phyloP scores from a whole-genome alignment of 2,113 vertebrate species.

The Chloebia gouldiae region DNA sequence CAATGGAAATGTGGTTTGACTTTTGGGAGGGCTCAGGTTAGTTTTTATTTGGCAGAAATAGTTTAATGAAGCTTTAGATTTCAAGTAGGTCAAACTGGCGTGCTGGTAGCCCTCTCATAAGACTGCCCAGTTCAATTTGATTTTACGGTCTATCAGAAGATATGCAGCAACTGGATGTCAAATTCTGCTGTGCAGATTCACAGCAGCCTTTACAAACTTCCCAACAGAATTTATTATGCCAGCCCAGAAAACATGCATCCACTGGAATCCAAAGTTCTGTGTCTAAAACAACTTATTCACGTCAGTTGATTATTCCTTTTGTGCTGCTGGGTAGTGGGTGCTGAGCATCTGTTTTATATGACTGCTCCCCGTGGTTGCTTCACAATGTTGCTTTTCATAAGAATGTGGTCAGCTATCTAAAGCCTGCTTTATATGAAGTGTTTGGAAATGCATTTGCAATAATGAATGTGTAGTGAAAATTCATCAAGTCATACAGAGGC shows the following conservation, averaged over 20 bases:
- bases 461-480: slow-evolving; percentile 59
- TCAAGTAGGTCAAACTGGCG: neutral
- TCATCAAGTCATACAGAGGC: slow-evolving; percentile 65
- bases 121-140: neutral
- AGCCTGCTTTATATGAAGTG: slow-evolving; percentile 37
- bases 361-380: neutral
- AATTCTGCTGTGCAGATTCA: neutral
- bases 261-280: neutral
- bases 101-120: neutral
- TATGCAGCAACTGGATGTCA: neutral
- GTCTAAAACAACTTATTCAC: neutral
- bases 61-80: neutral
- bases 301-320: neutral
- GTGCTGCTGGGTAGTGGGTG: neutral
- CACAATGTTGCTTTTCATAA: slow-evolving; percentile 37
- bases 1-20: slow-evolving; percentile 23
- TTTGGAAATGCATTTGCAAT: slow-evolving; percentile 36
- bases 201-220: neutral
- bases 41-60: neutral
- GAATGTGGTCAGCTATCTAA: slow-evolving; percentile 48
- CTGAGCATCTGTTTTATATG: slow-evolving; percentile 5
- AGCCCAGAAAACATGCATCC: neutral
- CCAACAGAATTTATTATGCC: neutral
- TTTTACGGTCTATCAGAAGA: neutral
- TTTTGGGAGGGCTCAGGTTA: slow-evolving; percentile 20